These are phyloP conservation scores for Rhaphigaster nebulosa DNA, from an alignment of 2,888 invertebrate genomes.

Conservation along the genomic window DNA sequence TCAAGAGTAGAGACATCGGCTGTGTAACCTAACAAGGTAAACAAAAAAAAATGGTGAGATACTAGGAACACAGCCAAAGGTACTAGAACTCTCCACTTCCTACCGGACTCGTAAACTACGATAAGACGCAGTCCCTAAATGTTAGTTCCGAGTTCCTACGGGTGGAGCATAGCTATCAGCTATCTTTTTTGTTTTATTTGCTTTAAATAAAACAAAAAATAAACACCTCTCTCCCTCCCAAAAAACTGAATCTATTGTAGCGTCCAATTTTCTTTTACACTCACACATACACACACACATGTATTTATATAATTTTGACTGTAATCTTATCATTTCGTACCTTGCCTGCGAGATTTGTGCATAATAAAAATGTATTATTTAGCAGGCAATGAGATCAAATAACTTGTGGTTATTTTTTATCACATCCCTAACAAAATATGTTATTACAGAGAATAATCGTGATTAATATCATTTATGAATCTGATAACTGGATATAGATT, in stretches of 20 bases:
- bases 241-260: not conserved
- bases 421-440: too few species aligned
- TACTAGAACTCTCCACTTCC: not conserved
- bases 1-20: not conserved
- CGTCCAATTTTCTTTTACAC: not conserved
- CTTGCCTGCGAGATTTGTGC: too few species aligned
- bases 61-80: not conserved
- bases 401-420: too few species aligned
- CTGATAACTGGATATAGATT: too few species aligned
- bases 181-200: too few species aligned
- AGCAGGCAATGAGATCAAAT: too few species aligned
- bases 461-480: too few species aligned
- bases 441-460: too few species aligned
- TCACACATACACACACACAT: not conserved
- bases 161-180: not conserved
- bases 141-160: conserved; percentile 15
- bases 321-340: too few species aligned
- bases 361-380: too few species aligned
- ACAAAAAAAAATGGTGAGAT: not conserved
- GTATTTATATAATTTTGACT: too few species aligned
- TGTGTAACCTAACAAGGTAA: not conserved
- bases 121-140: not conserved
- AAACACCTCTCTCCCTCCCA: not conserved
- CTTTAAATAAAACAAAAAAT: not conserved
- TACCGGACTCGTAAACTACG: conserved; percentile 4